A percentile compares a stretch with the other conserved stretches of the same genome.
Conservation (phyloP, 2,888 invertebrate species). For the Andrena praecox region DNA sequence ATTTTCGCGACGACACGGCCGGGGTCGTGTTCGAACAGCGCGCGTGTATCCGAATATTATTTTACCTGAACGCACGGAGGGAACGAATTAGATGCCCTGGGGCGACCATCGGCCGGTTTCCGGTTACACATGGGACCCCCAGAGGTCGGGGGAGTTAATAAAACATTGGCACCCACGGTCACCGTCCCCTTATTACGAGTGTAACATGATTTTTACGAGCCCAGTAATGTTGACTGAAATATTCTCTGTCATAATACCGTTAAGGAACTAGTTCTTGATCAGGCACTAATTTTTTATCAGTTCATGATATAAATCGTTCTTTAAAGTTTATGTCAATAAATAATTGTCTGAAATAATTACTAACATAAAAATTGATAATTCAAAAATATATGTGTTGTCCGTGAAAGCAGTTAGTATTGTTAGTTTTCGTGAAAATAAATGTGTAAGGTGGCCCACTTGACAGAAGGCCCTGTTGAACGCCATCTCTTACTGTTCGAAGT, state of each 20-base stretch:
- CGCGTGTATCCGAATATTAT: constrained; percentile 77
- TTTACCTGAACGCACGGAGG: constrained; percentile 72
- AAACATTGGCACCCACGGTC: constrained; percentile 37
- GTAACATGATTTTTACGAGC: constrained; percentile 1
- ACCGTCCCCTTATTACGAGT: constrained; percentile 26
- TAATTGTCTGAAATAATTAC: too few species aligned
- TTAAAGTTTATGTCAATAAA: too few species aligned
- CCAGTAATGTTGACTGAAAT: background rate
- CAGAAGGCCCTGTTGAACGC: too few species aligned
- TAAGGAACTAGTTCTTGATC: too few species aligned
- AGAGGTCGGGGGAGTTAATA: constrained; percentile 65
- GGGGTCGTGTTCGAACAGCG: constrained; percentile 68
- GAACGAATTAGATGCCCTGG: constrained; percentile 80
- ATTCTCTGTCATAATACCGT: background rate
- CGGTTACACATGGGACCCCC: constrained; percentile 78
- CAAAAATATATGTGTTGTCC: too few species aligned
- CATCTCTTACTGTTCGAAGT: too few species aligned
- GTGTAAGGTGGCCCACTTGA: too few species aligned
- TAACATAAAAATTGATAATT: too few species aligned
- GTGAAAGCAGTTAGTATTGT: too few species aligned
- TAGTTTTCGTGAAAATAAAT: too few species aligned
- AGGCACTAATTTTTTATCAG: too few species aligned
- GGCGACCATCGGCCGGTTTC: constrained; percentile 76
- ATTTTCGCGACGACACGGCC: constrained; percentile 62
- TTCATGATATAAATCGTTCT: too few species aligned